A percentile compares a stretch with the other conserved stretches of the same genome.
phyloP scores from a whole-genome alignment of 2,797 vertebrate genomes.

The Margarornis squamiger region DNA sequence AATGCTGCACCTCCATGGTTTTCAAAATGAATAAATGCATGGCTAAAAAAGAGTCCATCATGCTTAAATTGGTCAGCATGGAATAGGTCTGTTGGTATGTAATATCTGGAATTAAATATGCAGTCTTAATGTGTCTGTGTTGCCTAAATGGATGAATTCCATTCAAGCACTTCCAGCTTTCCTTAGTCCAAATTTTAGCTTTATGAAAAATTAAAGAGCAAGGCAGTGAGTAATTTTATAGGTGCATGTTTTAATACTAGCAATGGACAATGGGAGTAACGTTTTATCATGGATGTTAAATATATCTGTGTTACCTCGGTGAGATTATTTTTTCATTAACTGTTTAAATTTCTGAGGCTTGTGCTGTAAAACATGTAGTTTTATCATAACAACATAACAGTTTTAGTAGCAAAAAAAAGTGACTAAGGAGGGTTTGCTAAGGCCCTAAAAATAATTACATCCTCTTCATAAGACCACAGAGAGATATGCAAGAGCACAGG shows the following conservation, averaged over 20 bases:
- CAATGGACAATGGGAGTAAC: not conserved
- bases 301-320: not conserved
- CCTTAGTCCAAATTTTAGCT: not conserved
- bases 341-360: not conserved
- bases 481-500: not conserved
- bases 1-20: not conserved
- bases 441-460: not conserved
- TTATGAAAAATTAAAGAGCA: not conserved
- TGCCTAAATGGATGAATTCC: not conserved
- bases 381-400: not conserved
- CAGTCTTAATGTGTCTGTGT: not conserved
- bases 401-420: not conserved
- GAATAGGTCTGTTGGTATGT: not conserved
- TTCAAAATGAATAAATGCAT: conserved; percentile 8
- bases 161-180: not conserved
- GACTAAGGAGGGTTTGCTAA: not conserved
- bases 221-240: not conserved
- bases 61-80: not conserved
- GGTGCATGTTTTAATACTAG: not conserved
- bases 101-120: not conserved
- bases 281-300: not conserved
- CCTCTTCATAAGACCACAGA: not conserved
- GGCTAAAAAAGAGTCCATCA: not conserved
- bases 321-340: not conserved
- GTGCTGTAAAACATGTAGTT: not conserved